Evolutionary conservation across 2,888 invertebrate species (phyloP), one percentile per base, ranked within the genome.

Genomic region (Phaedon cochleariae): DNA sequence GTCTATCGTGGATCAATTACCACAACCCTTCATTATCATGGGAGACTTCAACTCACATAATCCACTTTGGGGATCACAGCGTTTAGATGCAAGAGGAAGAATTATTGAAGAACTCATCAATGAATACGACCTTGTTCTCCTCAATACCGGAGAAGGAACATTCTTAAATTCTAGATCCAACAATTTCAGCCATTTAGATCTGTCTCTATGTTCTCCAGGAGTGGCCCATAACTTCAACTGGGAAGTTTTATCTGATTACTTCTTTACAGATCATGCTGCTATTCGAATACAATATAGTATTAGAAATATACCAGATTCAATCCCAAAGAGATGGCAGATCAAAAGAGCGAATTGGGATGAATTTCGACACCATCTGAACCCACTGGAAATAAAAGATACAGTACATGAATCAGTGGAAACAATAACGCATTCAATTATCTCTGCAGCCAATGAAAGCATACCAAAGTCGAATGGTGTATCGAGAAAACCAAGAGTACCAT

Each of bases 201-300:
- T 41, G 9, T 41, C 41, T 15, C n/a, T 41, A 10, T 41, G 41
- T 10, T 41, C 17, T 17, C 41, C 41, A 41, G 17, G 41, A 41
- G 9, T 41, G 2, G 41, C 9, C 12, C 41, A 52, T 22, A 52
- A 2, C 5, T 48, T 55, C n/a, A 48, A 26, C 1, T 62, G 62
- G 57, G 12, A 29, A 7, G 34, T 46, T 1, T 6, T 55, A 12
- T 9, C 21, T 3, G 55, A 48, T 3, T 12, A 22, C 10, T 12
- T 31, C 15, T 34, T 37, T 10, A 62, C 48, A 31, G 60, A 60
- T 21, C 60, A 60, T 34, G 31, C 20, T n/a, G 48, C 60, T 12
- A 37, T 60, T 10, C n/a, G 12, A 15, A 51, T 60, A 29, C 29
- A 60, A 20, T 22, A 17, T 10, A 20, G 17, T 21, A 20, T 20